A percentile compares a stretch with the other conserved stretches of the same genome.
These are phyloP conservation scores for Eilema depressum DNA, from an alignment of 2,888 invertebrate species.

Conservation along the genomic window DNA sequence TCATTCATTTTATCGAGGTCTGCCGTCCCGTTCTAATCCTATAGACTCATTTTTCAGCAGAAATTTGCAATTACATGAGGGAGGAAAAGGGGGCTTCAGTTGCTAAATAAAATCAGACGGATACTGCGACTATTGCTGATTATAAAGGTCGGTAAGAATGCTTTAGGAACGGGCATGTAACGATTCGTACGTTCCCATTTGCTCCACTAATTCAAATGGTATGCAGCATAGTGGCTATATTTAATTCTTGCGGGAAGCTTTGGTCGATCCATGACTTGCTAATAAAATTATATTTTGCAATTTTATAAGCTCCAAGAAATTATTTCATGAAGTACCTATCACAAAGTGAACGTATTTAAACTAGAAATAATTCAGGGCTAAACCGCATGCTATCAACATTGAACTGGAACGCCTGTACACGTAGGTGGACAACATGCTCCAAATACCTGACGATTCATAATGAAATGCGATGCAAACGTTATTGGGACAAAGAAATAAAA, in stretches of 20 bases:
- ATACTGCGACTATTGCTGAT: not conserved
- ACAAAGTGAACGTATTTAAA: conserved; percentile 39
- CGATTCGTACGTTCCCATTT: conserved; percentile 31
- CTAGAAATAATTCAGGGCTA: conserved; percentile 68
- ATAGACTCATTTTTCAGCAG: not conserved
- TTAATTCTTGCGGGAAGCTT: conserved; percentile 28
- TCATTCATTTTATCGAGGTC: conserved; percentile 25
- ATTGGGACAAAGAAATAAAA: conserved; percentile 13
- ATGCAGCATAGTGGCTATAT: conserved; percentile 55
- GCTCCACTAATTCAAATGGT: conserved; percentile 49
- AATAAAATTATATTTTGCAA: conserved; percentile 18
- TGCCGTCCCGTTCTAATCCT: not conserved
- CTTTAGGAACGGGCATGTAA: not conserved
- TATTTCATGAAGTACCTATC: conserved; percentile 7
- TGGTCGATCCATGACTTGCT: conserved; percentile 22
- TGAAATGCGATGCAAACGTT: conserved; percentile 40
- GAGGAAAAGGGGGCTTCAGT: too few species aligned
- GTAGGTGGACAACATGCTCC: conserved; percentile 67
- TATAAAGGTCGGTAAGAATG: not conserved
- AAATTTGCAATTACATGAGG: too few species aligned
- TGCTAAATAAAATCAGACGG: not conserved
- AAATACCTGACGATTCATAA: conserved; percentile 58
- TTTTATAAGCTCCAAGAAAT: not conserved
- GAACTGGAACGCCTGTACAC: conserved; percentile 64
- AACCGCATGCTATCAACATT: conserved; percentile 65